Base-by-base conservation (phyloP, 2,113 vertebrate genomes). In the Pitta sordida region DNA sequence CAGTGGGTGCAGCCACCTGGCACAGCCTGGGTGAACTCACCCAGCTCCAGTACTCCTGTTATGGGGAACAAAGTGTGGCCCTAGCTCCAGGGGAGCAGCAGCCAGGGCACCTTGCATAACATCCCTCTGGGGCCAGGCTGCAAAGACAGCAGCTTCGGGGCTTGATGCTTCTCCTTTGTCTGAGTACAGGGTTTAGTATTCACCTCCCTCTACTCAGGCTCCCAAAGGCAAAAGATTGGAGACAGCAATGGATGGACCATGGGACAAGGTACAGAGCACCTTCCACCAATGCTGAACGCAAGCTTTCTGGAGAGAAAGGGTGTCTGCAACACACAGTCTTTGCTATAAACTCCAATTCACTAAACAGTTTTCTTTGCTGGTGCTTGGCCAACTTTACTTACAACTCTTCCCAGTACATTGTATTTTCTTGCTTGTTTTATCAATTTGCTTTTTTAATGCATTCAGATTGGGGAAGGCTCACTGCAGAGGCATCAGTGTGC, bases 1-100 rank as follows among this genome's bases (percentile, higher is more conserved):
- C 5, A 1, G 26, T 55, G 29, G 26, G 5, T 69, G 44, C n/a
- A 76, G 59, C 49, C 0, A 1, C 30, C 81, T 46, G 53, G 49
- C 5, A 3, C 51, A 78, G 62, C 60, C 56, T 2, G 3, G 27
- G 36, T 36, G 55, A 90, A 52, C 6, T 3, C 43, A 15, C 37
- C 23, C 76, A 58, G 3, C 27, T 36, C 41, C 2, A 1, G 5
- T 23, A 48, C 4, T 26, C 20, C 44, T 74, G 44, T 68, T 32
- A 44, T 2, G 2, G 19, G 23, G 34, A 83, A 48, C 0, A 0
- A 44, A 74, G 48, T 22, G 14, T 2, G 7, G 60, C 34, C 44
- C 68, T 34, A 62, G n/a, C 30, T 41, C 37, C 5, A 0, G 32
- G 26, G 49, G 8, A 88, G 22, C 30, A 56, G 55, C 36, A 73